Percentiles rank a stretch among this genome's conserved stretches.
phyloP scores from a whole-genome alignment of 2,888 invertebrate species.

The Cosmia trapezina region DNA sequence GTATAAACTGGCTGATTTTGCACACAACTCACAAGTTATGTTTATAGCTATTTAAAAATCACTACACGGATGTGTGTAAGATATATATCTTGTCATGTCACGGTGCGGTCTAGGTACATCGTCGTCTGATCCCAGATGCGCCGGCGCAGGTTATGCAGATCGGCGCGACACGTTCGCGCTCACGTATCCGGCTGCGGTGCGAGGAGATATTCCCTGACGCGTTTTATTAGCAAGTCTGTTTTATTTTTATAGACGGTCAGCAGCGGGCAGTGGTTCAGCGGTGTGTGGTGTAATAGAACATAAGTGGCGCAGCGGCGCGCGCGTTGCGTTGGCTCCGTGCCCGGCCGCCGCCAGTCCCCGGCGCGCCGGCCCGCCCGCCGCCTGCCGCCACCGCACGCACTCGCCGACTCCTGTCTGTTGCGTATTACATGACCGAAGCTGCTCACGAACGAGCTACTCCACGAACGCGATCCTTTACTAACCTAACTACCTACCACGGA shows the following conservation, averaged over 20 bases:
- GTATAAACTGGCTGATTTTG: constrained; percentile 61
- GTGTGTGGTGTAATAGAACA: constrained; percentile 84
- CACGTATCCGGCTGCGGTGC: constrained; percentile 56
- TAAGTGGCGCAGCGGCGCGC: constrained; percentile 80
- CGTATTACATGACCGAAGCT: constrained; percentile 51
- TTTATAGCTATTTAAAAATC: constrained; percentile 66
- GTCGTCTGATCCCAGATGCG: constrained; percentile 30
- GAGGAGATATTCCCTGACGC: constrained; percentile 68
- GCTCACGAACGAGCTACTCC: constrained; percentile 46
- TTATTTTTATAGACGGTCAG: constrained; percentile 83
- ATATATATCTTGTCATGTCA: constrained; percentile 3
- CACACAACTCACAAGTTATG: constrained; percentile 59
- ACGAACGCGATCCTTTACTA: constrained; percentile 30
- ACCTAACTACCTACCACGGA: constrained; percentile 18
- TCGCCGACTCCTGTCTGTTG: constrained; percentile 43
- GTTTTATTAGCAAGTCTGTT: constrained; percentile 77
- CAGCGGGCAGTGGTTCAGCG: constrained; percentile 71
- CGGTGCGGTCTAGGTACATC: constrained; percentile 11
- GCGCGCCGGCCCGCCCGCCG: constrained; percentile 82
- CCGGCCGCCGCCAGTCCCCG: constrained; percentile 85
- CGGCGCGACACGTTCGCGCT: constrained; percentile 31
- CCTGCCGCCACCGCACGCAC: constrained; percentile 39
- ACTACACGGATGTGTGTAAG: constrained; percentile 1
- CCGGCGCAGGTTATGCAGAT: constrained; percentile 46
- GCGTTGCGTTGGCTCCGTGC: constrained; percentile 83